Percentiles rank a stretch among this genome's conserved stretches.
These are phyloP conservation scores for Drosophila acutilabella DNA, from an alignment of 2,888 invertebrate genomes.

Conservation along the genomic window DNA sequence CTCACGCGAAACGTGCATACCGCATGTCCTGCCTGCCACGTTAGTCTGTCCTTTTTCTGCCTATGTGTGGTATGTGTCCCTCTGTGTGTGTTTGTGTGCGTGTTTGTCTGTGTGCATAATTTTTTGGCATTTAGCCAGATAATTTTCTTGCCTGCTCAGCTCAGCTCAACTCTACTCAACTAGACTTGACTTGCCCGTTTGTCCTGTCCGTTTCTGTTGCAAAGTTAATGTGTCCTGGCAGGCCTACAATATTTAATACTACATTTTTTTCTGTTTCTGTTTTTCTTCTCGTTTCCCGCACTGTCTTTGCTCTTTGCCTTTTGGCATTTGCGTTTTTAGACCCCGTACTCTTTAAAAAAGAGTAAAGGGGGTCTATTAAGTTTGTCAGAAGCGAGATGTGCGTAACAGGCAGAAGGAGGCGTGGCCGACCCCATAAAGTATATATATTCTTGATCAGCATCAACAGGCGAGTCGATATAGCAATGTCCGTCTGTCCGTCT, in stretches of 20 bases:
- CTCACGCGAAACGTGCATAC: slow-evolving; percentile 67
- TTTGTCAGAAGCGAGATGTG: too few relatives aligned
- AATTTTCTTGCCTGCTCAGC: slow-evolving; percentile 71
- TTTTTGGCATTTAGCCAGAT: slow-evolving; percentile 68
- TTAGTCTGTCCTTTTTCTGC: slow-evolving; percentile 43
- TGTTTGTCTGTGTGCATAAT: slow-evolving; percentile 51
- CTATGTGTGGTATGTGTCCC: slow-evolving; percentile 9
- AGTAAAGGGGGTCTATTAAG: too few relatives aligned
- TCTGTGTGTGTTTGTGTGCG: slow-evolving; percentile 13
- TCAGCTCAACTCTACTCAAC: slow-evolving; percentile 50
- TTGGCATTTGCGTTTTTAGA: slow-evolving; percentile 37
- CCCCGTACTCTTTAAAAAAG: too few relatives aligned
- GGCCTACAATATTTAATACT: slow-evolving; percentile 57
- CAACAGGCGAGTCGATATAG: too few relatives aligned
- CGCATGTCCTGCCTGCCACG: slow-evolving; percentile 62
- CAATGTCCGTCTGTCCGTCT: too few relatives aligned
- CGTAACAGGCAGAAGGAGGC: too few relatives aligned
- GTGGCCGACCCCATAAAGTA: too few relatives aligned
- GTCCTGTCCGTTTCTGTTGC: slow-evolving; percentile 50
- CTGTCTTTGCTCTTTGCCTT: slow-evolving; percentile 27
- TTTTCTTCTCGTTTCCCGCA: background rate
- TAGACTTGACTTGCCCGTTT: slow-evolving; percentile 34
- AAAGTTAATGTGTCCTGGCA: slow-evolving; percentile 63
- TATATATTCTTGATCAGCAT: too few relatives aligned
- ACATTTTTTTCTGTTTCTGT: slow-evolving; percentile 13